A percentile compares a stretch with the other conserved stretches of the same genome.
phyloP scores from a whole-genome alignment of 2,888 invertebrate genomes.

The Falcaria lacertinaria region DNA sequence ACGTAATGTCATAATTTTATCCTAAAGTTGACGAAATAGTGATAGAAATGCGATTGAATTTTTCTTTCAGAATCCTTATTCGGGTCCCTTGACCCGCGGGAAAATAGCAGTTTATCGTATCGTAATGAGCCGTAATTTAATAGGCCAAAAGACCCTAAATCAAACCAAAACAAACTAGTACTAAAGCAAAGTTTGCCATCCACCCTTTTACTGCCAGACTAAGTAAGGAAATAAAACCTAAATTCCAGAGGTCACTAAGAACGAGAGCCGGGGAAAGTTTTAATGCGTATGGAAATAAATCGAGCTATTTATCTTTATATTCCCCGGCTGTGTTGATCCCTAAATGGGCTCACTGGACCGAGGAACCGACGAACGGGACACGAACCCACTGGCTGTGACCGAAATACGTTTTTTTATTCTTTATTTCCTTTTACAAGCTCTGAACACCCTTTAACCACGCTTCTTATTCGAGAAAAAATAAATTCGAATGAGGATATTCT shows the following conservation, averaged over 20 bases:
- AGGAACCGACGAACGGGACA: slow-evolving; percentile 14
- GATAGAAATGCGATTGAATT: too few relatives aligned
- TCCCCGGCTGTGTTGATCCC: slow-evolving; percentile 29
- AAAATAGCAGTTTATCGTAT: too few relatives aligned
- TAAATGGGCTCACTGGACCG: slow-evolving; percentile 15
- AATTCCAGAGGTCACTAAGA: slow-evolving; percentile 39
- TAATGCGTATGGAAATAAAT: slow-evolving; percentile 67
- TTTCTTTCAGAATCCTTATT: too few relatives aligned
- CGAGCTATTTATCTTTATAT: slow-evolving; percentile 64
- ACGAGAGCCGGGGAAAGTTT: slow-evolving; percentile 47
- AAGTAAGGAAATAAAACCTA: slow-evolving; percentile 25
- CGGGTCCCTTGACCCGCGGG: too few relatives aligned
- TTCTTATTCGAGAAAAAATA: background rate
- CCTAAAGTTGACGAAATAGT: too few relatives aligned
- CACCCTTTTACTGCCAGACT: slow-evolving; percentile 14
- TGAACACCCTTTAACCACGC: background rate
- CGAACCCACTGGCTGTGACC: slow-evolving; percentile 5
- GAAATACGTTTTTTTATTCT: background rate
- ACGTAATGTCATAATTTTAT: too few relatives aligned
- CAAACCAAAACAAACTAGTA: background rate
- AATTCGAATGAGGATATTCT: background rate
- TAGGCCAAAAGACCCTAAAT: background rate
- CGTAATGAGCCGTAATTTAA: background rate
- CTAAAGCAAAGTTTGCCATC: slow-evolving; percentile 19
- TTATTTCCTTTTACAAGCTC: slow-evolving; percentile 1